A percentile compares a stretch with the other conserved stretches of the same genome.
Evolutionary conservation across 2,113 vertebrate genomes (phyloP).

Genomic region (Pterocles burchelli): DNA sequence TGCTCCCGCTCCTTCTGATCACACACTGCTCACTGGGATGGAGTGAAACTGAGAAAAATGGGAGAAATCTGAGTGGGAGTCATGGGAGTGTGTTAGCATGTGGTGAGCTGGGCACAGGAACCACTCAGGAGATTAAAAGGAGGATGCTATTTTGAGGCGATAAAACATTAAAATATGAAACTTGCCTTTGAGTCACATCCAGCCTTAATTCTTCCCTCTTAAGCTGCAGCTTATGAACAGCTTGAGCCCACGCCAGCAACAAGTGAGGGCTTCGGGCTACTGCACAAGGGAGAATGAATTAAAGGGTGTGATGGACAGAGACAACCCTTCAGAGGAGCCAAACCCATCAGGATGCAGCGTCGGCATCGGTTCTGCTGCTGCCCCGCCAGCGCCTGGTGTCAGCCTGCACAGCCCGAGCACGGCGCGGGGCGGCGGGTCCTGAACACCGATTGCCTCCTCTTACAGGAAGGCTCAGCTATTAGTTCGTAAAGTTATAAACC

Average conservation of each 20-base stretch:
- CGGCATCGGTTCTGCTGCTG: not conserved
- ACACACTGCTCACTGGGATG: not conserved
- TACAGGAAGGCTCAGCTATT: not conserved
- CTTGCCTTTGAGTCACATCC: constrained; percentile 7
- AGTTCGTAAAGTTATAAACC: not conserved
- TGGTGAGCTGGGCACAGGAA: not conserved
- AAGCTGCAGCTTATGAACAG: not conserved
- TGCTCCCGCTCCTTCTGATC: not conserved
- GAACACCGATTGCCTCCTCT: not conserved
- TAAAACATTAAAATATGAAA: constrained; percentile 38
- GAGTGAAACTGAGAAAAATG: not conserved
- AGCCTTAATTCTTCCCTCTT: constrained; percentile 17
- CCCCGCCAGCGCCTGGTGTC: not conserved
- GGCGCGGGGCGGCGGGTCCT: accelerated
- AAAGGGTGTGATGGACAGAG: not conserved
- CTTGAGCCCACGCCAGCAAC: not conserved
- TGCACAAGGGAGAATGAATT: not conserved
- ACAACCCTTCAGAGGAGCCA: too few relatives aligned
- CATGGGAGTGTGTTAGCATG: not conserved
- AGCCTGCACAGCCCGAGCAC: not conserved
- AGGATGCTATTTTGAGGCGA: constrained; percentile 26
- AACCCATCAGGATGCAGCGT: not conserved
- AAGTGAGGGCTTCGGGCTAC: not conserved
- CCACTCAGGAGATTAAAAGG: constrained; percentile 38
- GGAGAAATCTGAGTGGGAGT: not conserved